Conservation (phyloP, 2,113 vertebrate species). For the Pedetes capensis region DNA sequence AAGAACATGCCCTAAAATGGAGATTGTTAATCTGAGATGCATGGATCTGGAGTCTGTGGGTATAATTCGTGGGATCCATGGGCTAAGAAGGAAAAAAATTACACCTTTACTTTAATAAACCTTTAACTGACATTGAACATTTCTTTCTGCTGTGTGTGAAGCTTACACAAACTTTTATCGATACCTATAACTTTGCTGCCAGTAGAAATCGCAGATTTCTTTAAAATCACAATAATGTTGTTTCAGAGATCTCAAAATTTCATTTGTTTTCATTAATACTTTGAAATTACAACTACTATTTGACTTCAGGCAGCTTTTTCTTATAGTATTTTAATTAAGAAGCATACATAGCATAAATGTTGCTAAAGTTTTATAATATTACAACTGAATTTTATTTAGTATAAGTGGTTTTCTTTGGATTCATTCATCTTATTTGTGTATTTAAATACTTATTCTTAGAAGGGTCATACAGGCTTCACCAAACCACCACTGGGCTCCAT, state of each 20-base stretch:
- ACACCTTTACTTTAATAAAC: not conserved
- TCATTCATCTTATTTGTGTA: not conserved
- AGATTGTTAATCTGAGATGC: not conserved
- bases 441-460: conserved; percentile 14
- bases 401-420: not conserved
- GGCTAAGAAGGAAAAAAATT: not conserved
- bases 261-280: not conserved
- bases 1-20: not conserved
- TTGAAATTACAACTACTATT: not conserved
- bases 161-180: not conserved
- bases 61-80: not conserved
- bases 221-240: not conserved
- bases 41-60: not conserved
- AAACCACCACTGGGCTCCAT: not conserved
- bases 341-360: not conserved
- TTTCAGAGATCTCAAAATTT: not conserved
- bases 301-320: not conserved
- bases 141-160: not conserved
- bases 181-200: not conserved
- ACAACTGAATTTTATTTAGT: conserved; percentile 26
- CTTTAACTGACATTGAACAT: not conserved
- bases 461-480: not conserved
- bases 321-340: conserved; percentile 25
- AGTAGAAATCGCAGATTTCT: not conserved
- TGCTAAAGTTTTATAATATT: not conserved